phyloP scores from a whole-genome alignment of 2,113 vertebrate genomes.

The Prunella himalayana region DNA sequence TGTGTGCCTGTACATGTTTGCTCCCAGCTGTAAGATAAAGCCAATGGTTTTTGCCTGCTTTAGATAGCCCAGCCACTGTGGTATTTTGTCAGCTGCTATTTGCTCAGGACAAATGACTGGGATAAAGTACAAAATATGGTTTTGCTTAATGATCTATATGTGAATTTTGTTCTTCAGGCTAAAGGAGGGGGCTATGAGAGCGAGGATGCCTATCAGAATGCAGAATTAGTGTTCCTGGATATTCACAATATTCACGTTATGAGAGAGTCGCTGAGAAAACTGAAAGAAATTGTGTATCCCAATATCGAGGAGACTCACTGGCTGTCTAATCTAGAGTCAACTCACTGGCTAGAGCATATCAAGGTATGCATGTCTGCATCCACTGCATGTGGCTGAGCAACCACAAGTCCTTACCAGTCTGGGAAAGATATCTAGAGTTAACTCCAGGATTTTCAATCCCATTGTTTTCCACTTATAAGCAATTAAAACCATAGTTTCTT shows the following conservation, averaged over 20 bases:
- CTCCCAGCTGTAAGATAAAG: neutral
- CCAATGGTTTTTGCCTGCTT: neutral
- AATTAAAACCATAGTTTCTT: neutral
- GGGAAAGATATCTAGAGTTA: neutral
- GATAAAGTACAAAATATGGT: neutral
- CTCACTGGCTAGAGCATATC: slow-evolving; percentile 98
- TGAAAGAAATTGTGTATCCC: slow-evolving; percentile 95
- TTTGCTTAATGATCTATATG: neutral
- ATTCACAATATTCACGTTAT: slow-evolving; percentile 99
- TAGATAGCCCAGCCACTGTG: neutral
- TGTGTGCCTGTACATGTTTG: neutral
- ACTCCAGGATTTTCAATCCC: neutral
- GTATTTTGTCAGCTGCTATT: neutral
- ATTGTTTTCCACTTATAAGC: neutral
- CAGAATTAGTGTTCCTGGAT: slow-evolving; percentile 93
- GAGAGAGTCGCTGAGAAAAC: slow-evolving; percentile 92
- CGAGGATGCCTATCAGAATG: slow-evolving; percentile 96
- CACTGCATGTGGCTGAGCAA: neutral
- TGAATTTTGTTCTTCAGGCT: slow-evolving; percentile 74
- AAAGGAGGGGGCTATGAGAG: slow-evolving; percentile 97
- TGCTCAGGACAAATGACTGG: neutral
- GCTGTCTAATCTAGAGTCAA: slow-evolving; percentile 95
- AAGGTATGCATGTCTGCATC: slow-evolving; percentile 76
- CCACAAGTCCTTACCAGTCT: neutral
- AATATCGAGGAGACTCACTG: slow-evolving; percentile 95